Evolutionary conservation across 2,113 vertebrate species (phyloP).

Genomic region (Rhineura floridana): DNA sequence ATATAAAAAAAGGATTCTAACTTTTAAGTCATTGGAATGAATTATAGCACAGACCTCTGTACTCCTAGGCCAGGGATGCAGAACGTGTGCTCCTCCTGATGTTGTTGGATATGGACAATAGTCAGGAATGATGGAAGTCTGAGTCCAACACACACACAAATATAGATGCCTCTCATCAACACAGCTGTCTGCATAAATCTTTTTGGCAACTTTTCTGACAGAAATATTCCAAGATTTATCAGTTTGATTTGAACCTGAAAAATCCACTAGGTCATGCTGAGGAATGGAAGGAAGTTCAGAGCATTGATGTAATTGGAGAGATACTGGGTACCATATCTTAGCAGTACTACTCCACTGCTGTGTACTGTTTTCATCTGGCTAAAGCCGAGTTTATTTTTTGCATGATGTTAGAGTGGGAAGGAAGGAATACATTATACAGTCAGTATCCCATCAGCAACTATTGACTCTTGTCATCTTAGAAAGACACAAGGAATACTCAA

Average conservation of each 20-base stretch:
- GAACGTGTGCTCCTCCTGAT: too few relatives aligned
- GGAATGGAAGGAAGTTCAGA: background rate
- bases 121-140: too few relatives aligned
- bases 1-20: background rate
- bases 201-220: background rate
- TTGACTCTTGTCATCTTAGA: background rate
- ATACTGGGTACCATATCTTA: background rate
- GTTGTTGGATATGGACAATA: too few relatives aligned
- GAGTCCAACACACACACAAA: background rate
- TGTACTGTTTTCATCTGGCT: background rate
- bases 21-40: background rate
- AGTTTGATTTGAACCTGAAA: background rate
- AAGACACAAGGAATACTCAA: background rate
- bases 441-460: background rate
- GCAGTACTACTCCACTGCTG: background rate
- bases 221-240: background rate
- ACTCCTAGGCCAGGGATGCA: too few relatives aligned
- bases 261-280: background rate
- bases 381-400: background rate
- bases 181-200: background rate
- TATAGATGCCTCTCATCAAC: background rate
- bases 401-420: background rate
- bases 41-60: background rate
- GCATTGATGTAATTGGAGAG: background rate
- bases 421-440: background rate